These are phyloP conservation scores for Stictonetta naevosa DNA, from an alignment of 2,113 vertebrate species.

Conservation along the genomic window DNA sequence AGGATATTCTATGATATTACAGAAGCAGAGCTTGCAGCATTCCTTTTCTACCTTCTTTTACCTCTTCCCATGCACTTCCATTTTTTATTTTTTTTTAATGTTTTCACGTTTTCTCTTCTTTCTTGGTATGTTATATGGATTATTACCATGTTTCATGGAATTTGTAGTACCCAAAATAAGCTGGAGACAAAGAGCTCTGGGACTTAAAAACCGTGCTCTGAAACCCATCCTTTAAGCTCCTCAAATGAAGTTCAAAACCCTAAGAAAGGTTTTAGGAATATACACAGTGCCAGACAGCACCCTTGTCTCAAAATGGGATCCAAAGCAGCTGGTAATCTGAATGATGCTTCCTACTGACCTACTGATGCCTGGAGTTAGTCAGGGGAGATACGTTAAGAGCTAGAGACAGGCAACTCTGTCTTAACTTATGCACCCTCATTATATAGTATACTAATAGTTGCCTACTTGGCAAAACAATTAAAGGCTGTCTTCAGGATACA, in stretches of 20 bases:
- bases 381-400: background rate
- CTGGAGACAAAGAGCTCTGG: background rate
- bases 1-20: no score
- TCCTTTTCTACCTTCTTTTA: background rate
- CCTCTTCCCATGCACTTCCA: background rate
- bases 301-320: background rate
- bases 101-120: background rate
- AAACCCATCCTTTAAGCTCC: background rate
- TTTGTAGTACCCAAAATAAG: accelerated
- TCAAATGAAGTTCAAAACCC: background rate
- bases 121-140: background rate
- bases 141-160: background rate
- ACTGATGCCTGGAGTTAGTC: background rate
- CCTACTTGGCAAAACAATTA: background rate
- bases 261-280: background rate
- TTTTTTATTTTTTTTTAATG: no score
- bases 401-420: background rate
- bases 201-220: accelerated
- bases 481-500: background rate
- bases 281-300: background rate
- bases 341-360: background rate
- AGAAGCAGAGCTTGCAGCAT: background rate
- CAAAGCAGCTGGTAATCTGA: background rate
- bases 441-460: background rate
- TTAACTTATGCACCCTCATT: accelerated